Percentiles rank a stretch among this genome's conserved stretches.
These are phyloP conservation scores for Steinernema carpocapsae DNA, from an alignment of 2,888 invertebrate genomes.

Conservation along the genomic window DNA sequence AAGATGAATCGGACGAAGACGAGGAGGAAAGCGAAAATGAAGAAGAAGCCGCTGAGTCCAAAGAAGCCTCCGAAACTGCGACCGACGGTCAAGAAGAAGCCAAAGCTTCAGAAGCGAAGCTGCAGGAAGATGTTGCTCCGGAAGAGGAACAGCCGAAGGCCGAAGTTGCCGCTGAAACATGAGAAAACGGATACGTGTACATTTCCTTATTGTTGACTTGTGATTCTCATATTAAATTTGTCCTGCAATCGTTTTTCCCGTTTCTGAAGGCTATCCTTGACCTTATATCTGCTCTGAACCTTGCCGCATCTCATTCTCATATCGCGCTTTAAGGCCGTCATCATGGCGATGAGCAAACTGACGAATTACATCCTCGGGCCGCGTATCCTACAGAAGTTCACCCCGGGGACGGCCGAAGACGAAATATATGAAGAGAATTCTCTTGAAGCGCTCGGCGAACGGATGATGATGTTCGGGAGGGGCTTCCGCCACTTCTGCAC, in stretches of 20 bases:
- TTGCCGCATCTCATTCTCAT: not conserved
- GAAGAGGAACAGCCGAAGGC: slow-evolving; percentile 26
- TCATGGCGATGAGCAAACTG: not conserved
- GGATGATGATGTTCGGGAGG: not conserved
- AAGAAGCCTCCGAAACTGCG: not conserved
- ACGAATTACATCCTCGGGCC: not conserved
- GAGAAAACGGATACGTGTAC: not conserved
- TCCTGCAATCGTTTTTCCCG: not conserved
- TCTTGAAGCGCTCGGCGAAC: slow-evolving; percentile 6
- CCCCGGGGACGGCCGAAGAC: not conserved
- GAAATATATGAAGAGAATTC: not conserved
- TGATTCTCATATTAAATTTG: not conserved
- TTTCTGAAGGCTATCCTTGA: not conserved
- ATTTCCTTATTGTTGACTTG: slow-evolving; percentile 5
- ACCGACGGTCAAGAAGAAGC: not conserved
- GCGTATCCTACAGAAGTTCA: not conserved
- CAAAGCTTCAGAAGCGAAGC: slow-evolving; percentile 9
- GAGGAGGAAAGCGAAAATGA: slow-evolving; percentile 33
- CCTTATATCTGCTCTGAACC: no score
- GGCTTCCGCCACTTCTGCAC: slow-evolving; percentile 31
- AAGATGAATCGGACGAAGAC: slow-evolving; percentile 36
- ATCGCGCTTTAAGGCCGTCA: not conserved
- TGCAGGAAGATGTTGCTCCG: slow-evolving; percentile 33
- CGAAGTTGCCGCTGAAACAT: not conserved
- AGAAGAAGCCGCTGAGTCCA: slow-evolving; percentile 31